Conservation (phyloP, 2,888 invertebrate species). For the Drosophila histrio region DNA sequence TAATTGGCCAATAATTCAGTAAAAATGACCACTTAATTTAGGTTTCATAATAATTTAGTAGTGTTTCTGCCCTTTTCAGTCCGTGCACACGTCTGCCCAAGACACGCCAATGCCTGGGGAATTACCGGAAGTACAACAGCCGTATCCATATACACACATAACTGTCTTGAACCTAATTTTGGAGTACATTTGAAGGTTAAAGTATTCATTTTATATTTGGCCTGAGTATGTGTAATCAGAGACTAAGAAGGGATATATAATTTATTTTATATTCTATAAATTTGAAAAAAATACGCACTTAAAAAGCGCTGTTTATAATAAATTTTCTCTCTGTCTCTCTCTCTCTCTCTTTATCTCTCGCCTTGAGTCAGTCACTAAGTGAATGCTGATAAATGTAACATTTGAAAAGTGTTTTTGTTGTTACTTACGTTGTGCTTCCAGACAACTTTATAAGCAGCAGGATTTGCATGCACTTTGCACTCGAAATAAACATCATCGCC, state of each 20-base stretch:
- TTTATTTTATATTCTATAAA: neutral
- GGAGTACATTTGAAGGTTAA: slow-evolving; percentile 61
- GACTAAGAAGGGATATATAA: neutral
- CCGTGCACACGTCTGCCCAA: neutral
- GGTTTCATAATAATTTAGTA: slow-evolving; percentile 66
- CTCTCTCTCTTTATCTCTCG: neutral
- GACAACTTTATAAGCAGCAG: slow-evolving; percentile 90
- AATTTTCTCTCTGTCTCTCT: neutral
- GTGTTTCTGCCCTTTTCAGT: neutral
- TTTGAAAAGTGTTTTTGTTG: slow-evolving; percentile 32
- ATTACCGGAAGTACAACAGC: slow-evolving; percentile 56
- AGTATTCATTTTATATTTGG: neutral
- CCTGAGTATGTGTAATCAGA: neutral
- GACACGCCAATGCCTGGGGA: slow-evolving; percentile 68
- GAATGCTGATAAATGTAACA: slow-evolving; percentile 36
- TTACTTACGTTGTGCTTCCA: slow-evolving; percentile 92
- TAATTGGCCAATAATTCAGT: slow-evolving; percentile 78
- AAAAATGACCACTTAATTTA: slow-evolving; percentile 75
- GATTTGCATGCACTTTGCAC: slow-evolving; percentile 91
- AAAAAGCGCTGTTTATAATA: neutral
- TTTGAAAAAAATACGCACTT: neutral
- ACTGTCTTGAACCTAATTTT: slow-evolving; percentile 44
- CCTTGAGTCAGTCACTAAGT: slow-evolving; percentile 7
- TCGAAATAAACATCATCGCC: slow-evolving; percentile 93
- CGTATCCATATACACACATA: slow-evolving; percentile 30